Evolutionary conservation across 2,888 invertebrate genomes (phyloP).

Genomic region (Plebejus argus): DNA sequence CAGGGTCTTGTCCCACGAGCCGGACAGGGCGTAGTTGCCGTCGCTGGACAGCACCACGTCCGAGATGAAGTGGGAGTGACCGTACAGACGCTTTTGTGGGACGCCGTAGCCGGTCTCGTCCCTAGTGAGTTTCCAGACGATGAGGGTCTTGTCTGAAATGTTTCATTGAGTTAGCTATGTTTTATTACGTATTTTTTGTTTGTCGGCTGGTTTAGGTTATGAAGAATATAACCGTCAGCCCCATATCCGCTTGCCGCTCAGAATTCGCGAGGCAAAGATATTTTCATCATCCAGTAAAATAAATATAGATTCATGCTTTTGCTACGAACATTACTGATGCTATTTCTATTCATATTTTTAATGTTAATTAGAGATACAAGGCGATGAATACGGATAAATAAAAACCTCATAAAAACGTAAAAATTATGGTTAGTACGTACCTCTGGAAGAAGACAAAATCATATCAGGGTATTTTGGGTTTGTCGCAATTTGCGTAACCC

Average conservation of each 20-base stretch:
- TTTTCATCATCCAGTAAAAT: constrained; percentile 36
- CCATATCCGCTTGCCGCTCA: constrained; percentile 83
- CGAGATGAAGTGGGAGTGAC: constrained; percentile 99
- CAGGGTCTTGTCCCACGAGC: constrained; percentile 99
- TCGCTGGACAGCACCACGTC: constrained; percentile 99
- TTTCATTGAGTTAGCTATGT: not conserved
- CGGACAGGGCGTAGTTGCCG: constrained; percentile 99
- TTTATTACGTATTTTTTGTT: not conserved
- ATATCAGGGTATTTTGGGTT: constrained; percentile 99
- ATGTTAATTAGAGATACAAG: not conserved
- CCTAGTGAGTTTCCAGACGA: constrained; percentile 98
- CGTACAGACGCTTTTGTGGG: constrained; percentile 96
- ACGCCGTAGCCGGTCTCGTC: constrained; percentile 97
- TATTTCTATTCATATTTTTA: not conserved
- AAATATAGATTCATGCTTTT: not conserved
- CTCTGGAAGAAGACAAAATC: constrained; percentile 98
- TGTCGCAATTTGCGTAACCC: constrained; percentile 99
- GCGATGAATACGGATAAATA: not conserved
- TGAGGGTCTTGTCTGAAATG: constrained; percentile 91
- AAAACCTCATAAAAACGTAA: too few relatives aligned
- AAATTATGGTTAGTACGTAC: constrained; percentile 76
- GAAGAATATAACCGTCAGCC: constrained; percentile 58
- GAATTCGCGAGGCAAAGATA: constrained; percentile 74
- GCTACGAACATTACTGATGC: not conserved
- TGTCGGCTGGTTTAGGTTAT: too few relatives aligned